phyloP scores from a whole-genome alignment of 2,888 invertebrate genomes.

The Aquatica leii region DNA sequence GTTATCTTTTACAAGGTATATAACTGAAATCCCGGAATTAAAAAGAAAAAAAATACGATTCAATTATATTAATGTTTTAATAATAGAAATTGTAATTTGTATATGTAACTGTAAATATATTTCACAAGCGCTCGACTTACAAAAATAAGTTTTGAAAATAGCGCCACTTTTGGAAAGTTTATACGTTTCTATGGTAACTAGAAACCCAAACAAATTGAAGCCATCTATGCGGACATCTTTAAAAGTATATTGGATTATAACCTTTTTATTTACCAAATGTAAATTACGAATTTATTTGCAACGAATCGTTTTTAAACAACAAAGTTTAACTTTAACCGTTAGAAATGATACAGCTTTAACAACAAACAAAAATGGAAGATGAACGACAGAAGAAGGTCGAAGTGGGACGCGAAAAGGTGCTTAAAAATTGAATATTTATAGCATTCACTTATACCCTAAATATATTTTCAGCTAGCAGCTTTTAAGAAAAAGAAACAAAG shows the following conservation, averaged over 20 bases:
- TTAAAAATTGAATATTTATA: neutral
- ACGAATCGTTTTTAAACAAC: neutral
- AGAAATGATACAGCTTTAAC: neutral
- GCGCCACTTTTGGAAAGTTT: too few relatives aligned
- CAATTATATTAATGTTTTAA: too few relatives aligned
- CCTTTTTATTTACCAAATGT: conserved; percentile 1
- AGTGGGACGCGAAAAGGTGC: conserved; percentile 40
- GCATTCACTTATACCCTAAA: conserved; percentile 6
- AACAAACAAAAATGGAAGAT: conserved; percentile 34
- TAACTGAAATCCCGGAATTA: too few relatives aligned
- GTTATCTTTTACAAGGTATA: too few relatives aligned
- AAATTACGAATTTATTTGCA: neutral
- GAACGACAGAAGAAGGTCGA: conserved; percentile 35
- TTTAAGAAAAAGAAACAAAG: conserved; percentile 30
- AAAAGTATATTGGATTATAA: neutral
- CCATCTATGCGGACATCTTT: neutral
- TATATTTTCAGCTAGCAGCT: conserved; percentile 33
- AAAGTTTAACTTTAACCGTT: neutral
- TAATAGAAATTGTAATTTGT: too few relatives aligned
- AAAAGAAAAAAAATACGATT: too few relatives aligned
- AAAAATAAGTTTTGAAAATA: too few relatives aligned
- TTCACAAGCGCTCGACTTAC: too few relatives aligned
- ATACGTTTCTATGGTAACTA: neutral
- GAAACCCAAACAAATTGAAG: neutral
- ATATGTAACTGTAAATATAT: too few relatives aligned